Conservation (phyloP, 2,113 vertebrate species). For the Ranitomeya imitator region DNA sequence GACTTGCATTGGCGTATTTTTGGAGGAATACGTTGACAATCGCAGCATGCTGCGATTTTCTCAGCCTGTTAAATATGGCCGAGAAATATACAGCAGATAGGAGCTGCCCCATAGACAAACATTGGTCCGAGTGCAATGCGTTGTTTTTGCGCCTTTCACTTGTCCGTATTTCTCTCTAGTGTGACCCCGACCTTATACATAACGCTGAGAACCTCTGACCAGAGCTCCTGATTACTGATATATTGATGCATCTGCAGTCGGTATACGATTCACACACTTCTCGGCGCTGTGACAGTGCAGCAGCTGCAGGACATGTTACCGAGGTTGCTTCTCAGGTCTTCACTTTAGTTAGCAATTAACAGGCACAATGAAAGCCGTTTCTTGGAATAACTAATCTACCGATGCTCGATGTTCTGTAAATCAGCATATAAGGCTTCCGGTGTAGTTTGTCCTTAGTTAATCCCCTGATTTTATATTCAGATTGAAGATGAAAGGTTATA, state of each 20-base stretch:
- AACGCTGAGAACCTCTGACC: too few relatives aligned
- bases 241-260: neutral
- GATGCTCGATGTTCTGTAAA: neutral
- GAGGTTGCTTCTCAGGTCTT: neutral
- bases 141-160: too few relatives aligned
- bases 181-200: too few relatives aligned
- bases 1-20: too few relatives aligned
- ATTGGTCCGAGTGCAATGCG: too few relatives aligned
- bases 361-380: neutral
- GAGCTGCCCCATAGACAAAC: too few relatives aligned
- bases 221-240: too few relatives aligned
- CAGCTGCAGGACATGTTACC: neutral
- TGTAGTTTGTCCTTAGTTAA: neutral
- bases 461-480: neutral
- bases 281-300: neutral
- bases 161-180: too few relatives aligned
- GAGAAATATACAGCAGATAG: too few relatives aligned
- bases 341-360: slow-evolving; percentile 28
- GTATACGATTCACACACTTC: neutral
- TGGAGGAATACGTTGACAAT: too few relatives aligned
- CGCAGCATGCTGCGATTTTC: too few relatives aligned
- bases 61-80: too few relatives aligned
- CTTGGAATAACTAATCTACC: slow-evolving; percentile 13
- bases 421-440: neutral
- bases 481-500: neutral